Evolutionary conservation across 2,888 invertebrate species (phyloP).

Genomic region (Callosobruchus maculatus): DNA sequence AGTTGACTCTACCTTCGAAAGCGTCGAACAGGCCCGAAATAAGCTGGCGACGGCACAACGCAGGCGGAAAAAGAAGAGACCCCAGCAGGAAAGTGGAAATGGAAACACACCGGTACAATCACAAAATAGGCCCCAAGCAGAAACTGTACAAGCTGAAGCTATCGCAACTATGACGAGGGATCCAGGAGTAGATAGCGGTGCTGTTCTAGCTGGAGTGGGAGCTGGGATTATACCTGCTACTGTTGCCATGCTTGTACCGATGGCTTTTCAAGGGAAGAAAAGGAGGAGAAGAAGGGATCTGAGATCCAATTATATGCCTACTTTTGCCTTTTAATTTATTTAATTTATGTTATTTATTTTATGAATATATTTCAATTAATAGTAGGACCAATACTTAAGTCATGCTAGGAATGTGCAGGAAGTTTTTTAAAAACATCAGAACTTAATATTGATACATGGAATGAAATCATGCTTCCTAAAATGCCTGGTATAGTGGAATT

Average conservation of each 20-base stretch:
- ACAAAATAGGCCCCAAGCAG: conserved; percentile 3
- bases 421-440: no score
- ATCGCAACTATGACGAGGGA: conserved; percentile 10
- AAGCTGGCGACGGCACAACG: conserved; percentile 40
- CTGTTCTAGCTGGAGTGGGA: conserved; percentile 68
- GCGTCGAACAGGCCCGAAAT: conserved; percentile 60
- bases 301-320: conserved; percentile 12
- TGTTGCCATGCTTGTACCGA: conserved; percentile 76
- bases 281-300: conserved; percentile 22
- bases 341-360: background rate
- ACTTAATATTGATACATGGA: no score
- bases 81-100: background rate
- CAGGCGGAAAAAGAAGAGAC: conserved; percentile 27
- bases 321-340: conserved; percentile 1
- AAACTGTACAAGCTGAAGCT: background rate
- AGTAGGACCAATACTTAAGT: background rate
- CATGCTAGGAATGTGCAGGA: no score
- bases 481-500: no score
- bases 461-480: no score
- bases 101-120: background rate
- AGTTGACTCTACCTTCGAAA: conserved; percentile 69
- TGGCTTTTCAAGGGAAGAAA: conserved; percentile 63
- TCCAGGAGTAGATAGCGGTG: conserved; percentile 53
- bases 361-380: background rate
- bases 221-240: conserved; percentile 79